Base-by-base conservation (phyloP, 2,888 invertebrate species). In the Latheticus oryzae region DNA sequence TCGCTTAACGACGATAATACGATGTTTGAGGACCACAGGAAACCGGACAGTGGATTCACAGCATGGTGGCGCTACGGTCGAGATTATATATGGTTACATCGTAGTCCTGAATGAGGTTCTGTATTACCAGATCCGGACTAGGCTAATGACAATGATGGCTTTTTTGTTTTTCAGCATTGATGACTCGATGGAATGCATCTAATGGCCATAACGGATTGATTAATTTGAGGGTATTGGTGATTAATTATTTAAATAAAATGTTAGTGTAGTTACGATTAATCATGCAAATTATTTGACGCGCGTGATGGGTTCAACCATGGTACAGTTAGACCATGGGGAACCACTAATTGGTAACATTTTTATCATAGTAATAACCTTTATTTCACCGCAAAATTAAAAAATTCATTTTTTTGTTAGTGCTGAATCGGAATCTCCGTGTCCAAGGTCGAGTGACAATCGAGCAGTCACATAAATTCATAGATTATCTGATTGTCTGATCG, bases 81-180 rank as follows among this genome's bases (percentile, higher is more conserved):
- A 53, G 62, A 65, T 70, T 67, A 70, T 70, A 67, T 68, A 66
- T 67, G 64, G 55, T 65, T 69, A 68, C 68, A 68, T 67, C 67
- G 66, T 63, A 67, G 64, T 68, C 28, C 28, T 28, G 28, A 28
- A 28, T 28, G 28, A 12, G 40, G 40, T 26, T 26, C 40, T 40
- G 40, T 4, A 24, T 8, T 26, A 26, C 23, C 40, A 40, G 40
- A 26, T 23, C 8, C 40, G 40, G 40, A 40, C 8, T 9, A n/a
- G 32, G 19, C 45, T 12, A 12, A 28, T 28, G n/a, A n/a, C n/a
- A n/a, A n/a, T n/a, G n/a, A n/a, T n/a, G n/a, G n/a, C n/a, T n/a
- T n/a, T n/a, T n/a, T n/a, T n/a, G n/a, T n/a, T n/a, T n/a, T n/a
- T n/a, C n/a, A 11, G n/a, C 8, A n/a, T n/a, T 19, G 35, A 35